Base-by-base conservation (phyloP, 2,113 vertebrate species). In the Megaleporinus macrocephalus region DNA sequence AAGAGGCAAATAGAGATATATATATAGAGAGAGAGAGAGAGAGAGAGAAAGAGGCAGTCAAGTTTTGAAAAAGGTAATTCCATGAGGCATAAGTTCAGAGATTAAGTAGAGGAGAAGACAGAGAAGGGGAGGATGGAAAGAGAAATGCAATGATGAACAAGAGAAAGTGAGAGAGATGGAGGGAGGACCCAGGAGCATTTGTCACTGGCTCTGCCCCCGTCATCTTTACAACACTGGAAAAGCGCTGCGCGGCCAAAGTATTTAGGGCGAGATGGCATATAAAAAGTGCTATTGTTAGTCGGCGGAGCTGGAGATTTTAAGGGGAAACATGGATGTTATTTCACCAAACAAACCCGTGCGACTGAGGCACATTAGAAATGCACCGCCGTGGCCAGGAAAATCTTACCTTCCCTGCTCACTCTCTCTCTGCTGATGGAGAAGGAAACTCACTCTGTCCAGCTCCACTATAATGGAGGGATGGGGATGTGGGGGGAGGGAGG, bases 371-470 rank as follows among this genome's bases (percentile, higher is more conserved):
- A 87, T 95, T 92, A 92, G 93, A 93, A 92, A 92, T 87, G 92
- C 91, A 87, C 89, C 90, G 89, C 84, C 65, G 72, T 76, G 80
- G 94, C 94, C 95, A 95, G 94, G 95, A 95, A 95, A 95, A 94
- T 93, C 92, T 94, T 94, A 93, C 93, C 93, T 95, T 94, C 90
- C 91, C 90, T 88, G 91, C 86, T 88, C 86, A 20, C 86, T 90
- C 89, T 91, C 84, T 88, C 87, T 30, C 87, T 92, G 95, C 95
- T 95, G 94, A 94, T 92, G 92, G 89, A 82, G 89, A 93, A 93
- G 94, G 94, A 94, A 95, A 95, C 93, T 93, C 92, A 93, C 94
- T 92, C 92, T 94, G 92, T 83, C 74, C 78, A 84, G 75, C 84
- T 91, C 74, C 66, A 59, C 59, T 77, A 65, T 80, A 83, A 83